phyloP scores from a whole-genome alignment of 2,888 invertebrate genomes.

The Metellina segmentata region DNA sequence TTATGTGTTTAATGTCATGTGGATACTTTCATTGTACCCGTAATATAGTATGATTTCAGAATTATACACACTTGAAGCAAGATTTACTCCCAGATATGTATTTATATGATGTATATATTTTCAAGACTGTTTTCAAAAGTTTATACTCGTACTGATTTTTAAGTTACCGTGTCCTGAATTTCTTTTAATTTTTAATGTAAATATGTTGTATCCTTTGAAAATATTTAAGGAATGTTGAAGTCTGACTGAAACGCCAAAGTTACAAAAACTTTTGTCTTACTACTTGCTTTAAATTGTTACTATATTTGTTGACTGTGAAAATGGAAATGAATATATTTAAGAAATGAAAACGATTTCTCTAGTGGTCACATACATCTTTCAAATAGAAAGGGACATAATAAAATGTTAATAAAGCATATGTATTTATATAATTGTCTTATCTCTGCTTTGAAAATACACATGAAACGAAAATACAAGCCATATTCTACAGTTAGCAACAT shows the following conservation, averaged over 20 bases:
- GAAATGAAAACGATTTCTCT: background rate
- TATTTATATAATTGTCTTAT: constrained; percentile 26
- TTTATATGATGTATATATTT: too few species aligned
- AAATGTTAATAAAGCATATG: constrained; percentile 27
- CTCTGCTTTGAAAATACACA: background rate
- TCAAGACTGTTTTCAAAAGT: too few species aligned
- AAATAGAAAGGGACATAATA: background rate
- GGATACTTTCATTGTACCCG: too few species aligned
- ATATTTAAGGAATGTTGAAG: background rate
- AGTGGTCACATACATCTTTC: constrained; percentile 33
- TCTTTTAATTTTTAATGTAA: constrained; percentile 5
- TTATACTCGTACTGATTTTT: background rate
- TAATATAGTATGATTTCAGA: too few species aligned
- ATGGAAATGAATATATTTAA: background rate
- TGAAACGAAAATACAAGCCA: too few species aligned
- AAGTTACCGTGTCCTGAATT: constrained; percentile 1
- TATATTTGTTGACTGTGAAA: constrained; percentile 55
- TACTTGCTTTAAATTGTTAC: constrained; percentile 31
- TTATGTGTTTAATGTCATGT: too few species aligned
- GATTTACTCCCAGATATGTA: too few species aligned
- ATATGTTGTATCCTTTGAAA: constrained; percentile 3
- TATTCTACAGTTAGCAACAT: too few species aligned
- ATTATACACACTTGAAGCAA: too few species aligned
- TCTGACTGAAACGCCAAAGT: background rate
- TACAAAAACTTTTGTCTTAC: constrained; percentile 6